Evolutionary conservation across 2,888 invertebrate species (phyloP).

Genomic region (Cyclophora albipunctata): DNA sequence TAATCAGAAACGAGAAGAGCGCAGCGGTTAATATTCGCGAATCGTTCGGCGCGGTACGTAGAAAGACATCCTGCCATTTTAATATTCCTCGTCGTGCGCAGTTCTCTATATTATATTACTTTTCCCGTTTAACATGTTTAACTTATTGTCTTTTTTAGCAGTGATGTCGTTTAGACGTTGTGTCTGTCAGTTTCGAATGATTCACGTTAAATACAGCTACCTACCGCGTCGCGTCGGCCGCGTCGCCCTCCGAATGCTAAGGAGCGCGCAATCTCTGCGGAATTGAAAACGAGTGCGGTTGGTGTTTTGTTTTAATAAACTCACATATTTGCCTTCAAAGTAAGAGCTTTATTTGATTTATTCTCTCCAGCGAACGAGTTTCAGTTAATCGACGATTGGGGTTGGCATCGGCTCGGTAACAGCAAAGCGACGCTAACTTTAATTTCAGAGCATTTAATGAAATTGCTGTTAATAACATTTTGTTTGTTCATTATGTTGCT

Average conservation of each 20-base stretch:
- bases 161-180: constrained; percentile 54
- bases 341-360: constrained; percentile 61
- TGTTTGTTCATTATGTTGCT: neutral
- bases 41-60: constrained; percentile 44
- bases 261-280: constrained; percentile 43
- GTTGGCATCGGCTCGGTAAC: constrained; percentile 12
- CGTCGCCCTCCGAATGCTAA: constrained; percentile 56
- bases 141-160: constrained; percentile 51
- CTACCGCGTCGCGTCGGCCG: constrained; percentile 59
- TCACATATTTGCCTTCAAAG: constrained; percentile 60
- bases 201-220: constrained; percentile 71
- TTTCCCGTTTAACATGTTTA: constrained; percentile 43
- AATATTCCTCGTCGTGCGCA: constrained; percentile 57
- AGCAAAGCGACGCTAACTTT: constrained; percentile 13
- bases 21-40: constrained; percentile 55
- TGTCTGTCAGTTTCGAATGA: constrained; percentile 65
- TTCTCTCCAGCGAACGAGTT: constrained; percentile 18
- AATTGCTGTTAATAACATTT: constrained; percentile 8
- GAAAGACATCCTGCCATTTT: constrained; percentile 50
- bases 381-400: constrained; percentile 18
- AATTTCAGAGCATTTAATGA: constrained; percentile 10
- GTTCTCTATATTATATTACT: constrained; percentile 49
- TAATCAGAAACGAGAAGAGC: constrained; percentile 59
- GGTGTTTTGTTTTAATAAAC: constrained; percentile 67
- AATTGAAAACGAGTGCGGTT: constrained; percentile 61